These are phyloP conservation scores for Ctenosaura bakeri DNA, from an alignment of 2,797 vertebrate genomes.

Conservation along the genomic window DNA sequence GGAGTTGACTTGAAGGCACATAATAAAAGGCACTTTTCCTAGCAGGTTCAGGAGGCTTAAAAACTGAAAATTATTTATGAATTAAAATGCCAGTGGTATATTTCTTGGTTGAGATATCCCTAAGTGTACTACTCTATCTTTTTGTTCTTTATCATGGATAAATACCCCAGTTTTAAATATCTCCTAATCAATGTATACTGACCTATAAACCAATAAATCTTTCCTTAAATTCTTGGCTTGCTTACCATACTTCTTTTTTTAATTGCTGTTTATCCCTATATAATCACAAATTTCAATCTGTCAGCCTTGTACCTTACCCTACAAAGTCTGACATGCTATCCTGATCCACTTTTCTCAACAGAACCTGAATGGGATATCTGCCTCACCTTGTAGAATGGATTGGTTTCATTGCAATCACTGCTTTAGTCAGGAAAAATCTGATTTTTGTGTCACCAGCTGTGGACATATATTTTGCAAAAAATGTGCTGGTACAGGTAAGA, in stretches of 20 bases:
- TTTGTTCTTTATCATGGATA: too few relatives aligned
- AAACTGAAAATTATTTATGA: not conserved
- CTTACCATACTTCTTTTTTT: not conserved
- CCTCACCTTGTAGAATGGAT: conserved; percentile 80
- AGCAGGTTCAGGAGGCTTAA: not conserved
- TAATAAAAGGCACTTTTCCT: too few relatives aligned
- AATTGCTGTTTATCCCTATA: not conserved
- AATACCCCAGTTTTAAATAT: not conserved
- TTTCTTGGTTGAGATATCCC: not conserved
- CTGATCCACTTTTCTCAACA: not conserved
- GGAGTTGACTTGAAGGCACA: too few relatives aligned
- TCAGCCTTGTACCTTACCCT: not conserved
- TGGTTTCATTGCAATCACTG: conserved; percentile 94
- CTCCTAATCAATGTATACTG: not conserved
- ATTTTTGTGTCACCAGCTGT: conserved; percentile 87
- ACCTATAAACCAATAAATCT: too few relatives aligned
- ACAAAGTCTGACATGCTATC: not conserved
- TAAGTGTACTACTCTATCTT: not conserved
- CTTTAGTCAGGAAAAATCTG: conserved; percentile 79
- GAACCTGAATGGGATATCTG: not conserved
- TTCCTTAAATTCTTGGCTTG: not conserved
- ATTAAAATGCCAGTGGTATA: not conserved
- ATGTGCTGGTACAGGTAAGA: conserved; percentile 84
- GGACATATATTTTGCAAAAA: conserved; percentile 89
- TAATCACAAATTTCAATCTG: not conserved